Base-by-base conservation (phyloP, 2,113 vertebrate species). In the Cranoglanis bouderius region DNA sequence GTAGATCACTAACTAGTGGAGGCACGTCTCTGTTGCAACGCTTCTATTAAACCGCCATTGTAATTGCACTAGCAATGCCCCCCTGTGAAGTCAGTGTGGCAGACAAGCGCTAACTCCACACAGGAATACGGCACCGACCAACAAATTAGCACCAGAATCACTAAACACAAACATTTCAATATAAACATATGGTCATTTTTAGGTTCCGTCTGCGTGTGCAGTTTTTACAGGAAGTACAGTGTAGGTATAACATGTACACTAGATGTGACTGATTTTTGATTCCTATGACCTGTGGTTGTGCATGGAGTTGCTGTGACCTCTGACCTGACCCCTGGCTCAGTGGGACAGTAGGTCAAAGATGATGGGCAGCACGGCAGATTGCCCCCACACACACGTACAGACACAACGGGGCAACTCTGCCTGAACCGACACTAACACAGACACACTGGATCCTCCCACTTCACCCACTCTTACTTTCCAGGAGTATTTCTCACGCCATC, bases 341-440 rank as follows among this genome's bases (percentile, higher is more conserved):
- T 88, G 94, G 93, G 93, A 95, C 94, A 95, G 96, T 95, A 93
- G 94, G 95, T 93, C 94, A 92, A 93, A 93, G 94, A 84, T 93
- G 92, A 93, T 92, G 93, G 92, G 93, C 95, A 95, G 94, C 94
- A 94, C 90, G 91, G 94, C 92, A 89, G 91, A 94, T 59, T 67
- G 74, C 81, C 94, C 93, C 94, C 88, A 89, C 74, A 85, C 92
- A 92, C 85, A 53, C 55, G 83, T 46, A 59, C 78, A 88, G 84
- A 85, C 93, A 92, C 86, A 90, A 82, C 92, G 94, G 93, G 92
- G 93, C 94, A 92, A 92, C 92, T 85, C 94, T 90, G 89, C 94
- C 94, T 94, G 91, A 94, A 94, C 90, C 90, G 93, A 94, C 92
- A 91, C 89, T 92, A 91, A 90, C 67, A 91, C 87, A 90, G 81